A percentile compares a stretch with the other conserved stretches of the same genome.
Evolutionary conservation across 2,113 vertebrate species (phyloP).

Genomic region (Tautogolabrus adspersus): DNA sequence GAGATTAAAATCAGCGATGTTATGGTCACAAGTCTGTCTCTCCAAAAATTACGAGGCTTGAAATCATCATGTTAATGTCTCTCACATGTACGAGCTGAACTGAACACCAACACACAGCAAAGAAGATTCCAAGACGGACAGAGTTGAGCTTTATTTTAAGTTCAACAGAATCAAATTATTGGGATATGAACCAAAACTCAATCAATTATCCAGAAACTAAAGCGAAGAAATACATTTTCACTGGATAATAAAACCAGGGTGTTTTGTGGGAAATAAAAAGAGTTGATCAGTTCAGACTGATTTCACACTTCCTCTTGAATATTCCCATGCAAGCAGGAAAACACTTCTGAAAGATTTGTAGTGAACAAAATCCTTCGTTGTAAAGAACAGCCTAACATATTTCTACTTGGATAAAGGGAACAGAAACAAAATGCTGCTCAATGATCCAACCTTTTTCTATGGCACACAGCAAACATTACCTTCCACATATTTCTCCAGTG

Average conservation of each 20-base stretch:
- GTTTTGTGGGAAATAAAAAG: neutral
- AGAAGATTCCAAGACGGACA: neutral
- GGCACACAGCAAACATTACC: too few species aligned
- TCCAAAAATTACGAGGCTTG: slow-evolving; percentile 20
- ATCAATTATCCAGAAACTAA: slow-evolving; percentile 9
- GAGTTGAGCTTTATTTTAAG: neutral
- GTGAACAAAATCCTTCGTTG: too few species aligned
- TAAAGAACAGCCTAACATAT: too few species aligned
- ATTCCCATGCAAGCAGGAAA: too few species aligned
- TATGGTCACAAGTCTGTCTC: slow-evolving; percentile 36
- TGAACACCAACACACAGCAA: neutral
- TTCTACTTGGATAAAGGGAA: too few species aligned
- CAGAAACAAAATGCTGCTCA: neutral
- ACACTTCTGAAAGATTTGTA: too few species aligned
- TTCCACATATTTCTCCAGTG: too few species aligned
- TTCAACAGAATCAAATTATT: neutral
- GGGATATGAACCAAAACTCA: neutral
- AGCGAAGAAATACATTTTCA: neutral
- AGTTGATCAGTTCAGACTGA: neutral
- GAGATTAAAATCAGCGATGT: slow-evolving; percentile 18
- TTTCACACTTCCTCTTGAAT: neutral
- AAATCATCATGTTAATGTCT: slow-evolving; percentile 17
- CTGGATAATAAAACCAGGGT: neutral
- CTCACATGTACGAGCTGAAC: slow-evolving; percentile 3
- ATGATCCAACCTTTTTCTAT: too few species aligned